Percentiles rank a stretch among this genome's conserved stretches.
phyloP scores from a whole-genome alignment of 2,113 vertebrate genomes.

The Phainopepla nitens region DNA sequence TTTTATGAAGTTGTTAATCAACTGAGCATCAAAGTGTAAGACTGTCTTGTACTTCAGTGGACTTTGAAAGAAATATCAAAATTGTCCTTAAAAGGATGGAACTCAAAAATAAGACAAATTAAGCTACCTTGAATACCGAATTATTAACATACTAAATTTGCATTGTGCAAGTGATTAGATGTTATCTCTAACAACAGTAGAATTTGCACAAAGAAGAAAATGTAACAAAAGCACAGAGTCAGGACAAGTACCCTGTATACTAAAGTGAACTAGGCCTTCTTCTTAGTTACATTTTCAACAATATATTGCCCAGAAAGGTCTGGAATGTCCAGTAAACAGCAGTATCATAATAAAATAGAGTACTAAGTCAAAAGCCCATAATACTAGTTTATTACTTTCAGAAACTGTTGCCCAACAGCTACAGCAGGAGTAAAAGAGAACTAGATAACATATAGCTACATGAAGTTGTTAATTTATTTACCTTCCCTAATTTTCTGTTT shows the following conservation, averaged over 20 bases:
- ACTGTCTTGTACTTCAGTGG: not conserved
- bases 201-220: not conserved
- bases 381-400: not conserved
- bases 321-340: not conserved
- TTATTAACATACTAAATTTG: not conserved
- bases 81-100: not conserved
- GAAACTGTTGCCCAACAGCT: not conserved
- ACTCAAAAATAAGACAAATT: not conserved
- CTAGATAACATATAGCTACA: not conserved
- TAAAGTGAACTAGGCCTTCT: not conserved
- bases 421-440: not conserved
- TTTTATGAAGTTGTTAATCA: not conserved
- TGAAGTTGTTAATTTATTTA: not conserved
- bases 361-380: not conserved
- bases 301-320: not conserved
- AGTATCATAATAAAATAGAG: not conserved
- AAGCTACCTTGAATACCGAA: not conserved
- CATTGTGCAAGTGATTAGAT: not conserved
- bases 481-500: not conserved
- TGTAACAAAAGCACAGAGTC: not conserved
- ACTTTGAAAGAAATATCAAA: not conserved
- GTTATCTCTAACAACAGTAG: fast-evolving
- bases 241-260: not conserved
- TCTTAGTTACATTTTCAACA: not conserved
- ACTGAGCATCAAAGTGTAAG: not conserved